Evolutionary conservation across 1,140 invertebrate genomes (phyloP).

Genomic region (Drosophila kanapiae): DNA sequence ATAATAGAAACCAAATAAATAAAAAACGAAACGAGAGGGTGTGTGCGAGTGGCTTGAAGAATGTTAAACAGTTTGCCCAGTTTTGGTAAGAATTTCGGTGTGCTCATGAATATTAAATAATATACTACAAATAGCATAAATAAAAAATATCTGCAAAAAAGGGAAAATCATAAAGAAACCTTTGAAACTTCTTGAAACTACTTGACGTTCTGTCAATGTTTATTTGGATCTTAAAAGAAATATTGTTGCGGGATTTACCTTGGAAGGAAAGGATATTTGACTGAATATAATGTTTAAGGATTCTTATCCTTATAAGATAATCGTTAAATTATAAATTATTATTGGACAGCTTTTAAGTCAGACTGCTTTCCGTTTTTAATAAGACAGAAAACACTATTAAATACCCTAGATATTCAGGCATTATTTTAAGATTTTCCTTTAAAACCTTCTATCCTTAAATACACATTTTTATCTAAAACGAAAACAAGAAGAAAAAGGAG

Average conservation of each 20-base stretch:
- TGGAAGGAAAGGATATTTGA: too few species aligned
- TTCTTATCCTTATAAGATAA: too few species aligned
- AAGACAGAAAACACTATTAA: background rate
- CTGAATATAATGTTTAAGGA: too few species aligned
- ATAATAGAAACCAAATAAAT: slow-evolving; percentile 7
- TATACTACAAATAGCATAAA: background rate
- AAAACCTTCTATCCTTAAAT: background rate
- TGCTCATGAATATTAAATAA: background rate
- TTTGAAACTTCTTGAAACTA: background rate
- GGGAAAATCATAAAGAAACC: background rate
- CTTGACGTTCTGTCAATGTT: background rate
- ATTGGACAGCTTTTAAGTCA: too few species aligned
- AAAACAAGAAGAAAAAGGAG: background rate
- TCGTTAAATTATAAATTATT: too few species aligned
- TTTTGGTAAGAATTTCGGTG: slow-evolving; percentile 60
- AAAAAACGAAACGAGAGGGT: slow-evolving; percentile 8
- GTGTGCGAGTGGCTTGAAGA: slow-evolving; percentile 28
- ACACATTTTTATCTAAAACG: background rate
- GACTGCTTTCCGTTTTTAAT: too few species aligned
- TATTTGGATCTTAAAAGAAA: background rate
- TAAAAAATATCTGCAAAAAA: background rate
- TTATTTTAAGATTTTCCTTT: background rate
- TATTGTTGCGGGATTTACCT: too few species aligned
- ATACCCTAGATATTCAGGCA: background rate
- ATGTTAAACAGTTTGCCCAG: slow-evolving; percentile 63